A percentile compares a stretch with the other conserved stretches of the same genome.
Evolutionary conservation across 1,140 invertebrate species (phyloP).

Genomic region (Cherax quadricarinatus): DNA sequence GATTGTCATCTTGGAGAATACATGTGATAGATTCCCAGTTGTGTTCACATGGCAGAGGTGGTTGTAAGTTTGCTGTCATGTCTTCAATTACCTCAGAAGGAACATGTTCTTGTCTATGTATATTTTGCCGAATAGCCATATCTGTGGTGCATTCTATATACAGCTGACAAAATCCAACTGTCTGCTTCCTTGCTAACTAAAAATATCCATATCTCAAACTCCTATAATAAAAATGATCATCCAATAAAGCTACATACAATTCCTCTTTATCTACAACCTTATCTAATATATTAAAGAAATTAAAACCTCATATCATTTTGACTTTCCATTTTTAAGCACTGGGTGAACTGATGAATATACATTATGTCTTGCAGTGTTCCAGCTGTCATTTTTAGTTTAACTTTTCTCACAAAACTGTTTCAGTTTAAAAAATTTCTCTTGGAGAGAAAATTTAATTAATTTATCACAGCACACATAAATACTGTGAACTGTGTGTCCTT

Average conservation of each 20-base stretch:
- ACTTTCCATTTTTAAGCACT: conserved; percentile 22
- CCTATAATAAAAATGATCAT: conserved; percentile 81
- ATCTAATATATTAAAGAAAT: conserved; percentile 7
- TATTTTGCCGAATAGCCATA: conserved; percentile 76
- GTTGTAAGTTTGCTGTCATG: conserved; percentile 9
- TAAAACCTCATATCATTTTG: neutral
- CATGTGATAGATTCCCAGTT: conserved; percentile 17
- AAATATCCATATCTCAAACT: conserved; percentile 80
- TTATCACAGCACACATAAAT: conserved; percentile 57
- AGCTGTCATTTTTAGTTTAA: neutral
- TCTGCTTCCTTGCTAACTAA: conserved; percentile 77
- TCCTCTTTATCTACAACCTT: conserved; percentile 1
- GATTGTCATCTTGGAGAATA: neutral
- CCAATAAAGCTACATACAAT: conserved; percentile 76
- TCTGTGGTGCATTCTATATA: conserved; percentile 75
- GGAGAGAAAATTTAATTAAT: conserved; percentile 46
- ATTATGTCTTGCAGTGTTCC: conserved; percentile 43
- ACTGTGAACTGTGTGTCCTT: neutral
- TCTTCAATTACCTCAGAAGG: conserved; percentile 16
- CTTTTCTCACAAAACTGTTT: conserved; percentile 6
- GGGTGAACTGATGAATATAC: conserved; percentile 3
- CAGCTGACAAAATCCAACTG: conserved; percentile 77
- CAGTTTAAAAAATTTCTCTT: conserved; percentile 31
- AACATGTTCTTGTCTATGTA: neutral
- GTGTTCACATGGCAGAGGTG: conserved; percentile 15